Base-by-base conservation (phyloP, 1,140 invertebrate genomes). In the Pseudobourletiella spinata region DNA sequence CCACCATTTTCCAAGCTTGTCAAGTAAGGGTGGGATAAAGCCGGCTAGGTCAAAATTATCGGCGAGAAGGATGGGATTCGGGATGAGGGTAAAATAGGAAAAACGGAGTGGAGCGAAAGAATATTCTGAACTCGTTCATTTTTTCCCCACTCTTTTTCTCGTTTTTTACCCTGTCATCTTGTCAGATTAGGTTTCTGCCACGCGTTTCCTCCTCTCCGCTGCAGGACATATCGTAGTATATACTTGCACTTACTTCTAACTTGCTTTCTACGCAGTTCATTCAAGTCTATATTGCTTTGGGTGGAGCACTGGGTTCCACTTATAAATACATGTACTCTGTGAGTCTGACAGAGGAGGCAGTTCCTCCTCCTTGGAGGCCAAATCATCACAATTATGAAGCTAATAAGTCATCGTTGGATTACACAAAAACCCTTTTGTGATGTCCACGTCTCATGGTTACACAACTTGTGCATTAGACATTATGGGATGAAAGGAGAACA, bases 321-420 rank as follows among this genome's bases (percentile, higher is more conserved):
- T n/a, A n/a, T n/a, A n/a, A n/a, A n/a, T n/a, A n/a, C n/a, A n/a
- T n/a, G n/a, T n/a, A n/a, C n/a, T n/a, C n/a, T n/a, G n/a, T n/a
- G n/a, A n/a, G n/a, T n/a, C n/a, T n/a, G n/a, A n/a, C n/a, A n/a
- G n/a, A n/a, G n/a, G 46, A 6, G 16, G 30, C 6, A 54, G 50
- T 54, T 28, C 22, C 28, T 20, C 6, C 20, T 32, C 3, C n/a
- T 32, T 39, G 3, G 29, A 25, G 52, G 8, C 32, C 29, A 55
- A 55, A 55, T 55, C 52, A 55, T 55, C 52, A 55, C 52, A 55
- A 55, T 55, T 55, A 55, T 55, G 11, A 55, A 55, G 52, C 52
- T 55, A 55, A 55, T 55, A 55, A 55, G 28, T 55, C 52, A 55
- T 35, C 52, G 18, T 24, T 30, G 32, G 52, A 55, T 55, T 55